Evolutionary conservation across 2,797 vertebrate species (phyloP).

Genomic region (Sparus aurata): DNA sequence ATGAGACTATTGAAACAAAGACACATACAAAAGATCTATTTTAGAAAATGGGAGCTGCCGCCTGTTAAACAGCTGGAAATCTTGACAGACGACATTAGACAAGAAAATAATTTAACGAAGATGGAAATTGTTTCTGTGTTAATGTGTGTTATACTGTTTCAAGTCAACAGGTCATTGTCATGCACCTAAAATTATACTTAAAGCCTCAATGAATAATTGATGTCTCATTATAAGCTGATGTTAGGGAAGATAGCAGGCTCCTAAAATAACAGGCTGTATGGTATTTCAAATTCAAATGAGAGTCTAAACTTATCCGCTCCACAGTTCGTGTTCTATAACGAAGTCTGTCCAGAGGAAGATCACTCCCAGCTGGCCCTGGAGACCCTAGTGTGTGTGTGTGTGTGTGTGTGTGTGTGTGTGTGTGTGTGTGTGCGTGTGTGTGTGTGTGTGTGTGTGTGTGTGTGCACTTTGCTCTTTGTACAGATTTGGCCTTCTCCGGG

Average conservation of each 20-base stretch:
- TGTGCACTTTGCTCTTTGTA: constrained; percentile 1
- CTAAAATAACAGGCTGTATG: constrained; percentile 49
- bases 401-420: not conserved
- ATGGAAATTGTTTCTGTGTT: constrained; percentile 24
- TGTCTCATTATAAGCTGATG: constrained; percentile 38
- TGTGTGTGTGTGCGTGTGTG: not conserved
- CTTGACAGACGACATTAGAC: not conserved
- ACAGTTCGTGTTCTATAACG: constrained; percentile 55
- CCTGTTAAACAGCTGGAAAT: constrained; percentile 3
- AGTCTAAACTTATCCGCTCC: constrained; percentile 38
- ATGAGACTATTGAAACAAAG: constrained; percentile 33
- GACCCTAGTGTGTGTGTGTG: constrained; percentile 17
- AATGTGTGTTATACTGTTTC: not conserved
- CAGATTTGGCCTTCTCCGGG: constrained; percentile 9
- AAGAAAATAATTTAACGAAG: not conserved
- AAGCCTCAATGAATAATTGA: constrained; percentile 59
- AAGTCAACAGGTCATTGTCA: constrained; percentile 25
- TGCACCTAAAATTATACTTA: constrained; percentile 33
- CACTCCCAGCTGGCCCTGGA: constrained; percentile 41
- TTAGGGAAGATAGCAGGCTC: constrained; percentile 33
- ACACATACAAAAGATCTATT: not conserved
- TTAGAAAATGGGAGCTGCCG: not conserved
- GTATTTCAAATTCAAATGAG: constrained; percentile 65
- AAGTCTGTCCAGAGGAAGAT: constrained; percentile 57
- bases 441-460: constrained; percentile 1